Base-by-base conservation (phyloP, 1,140 invertebrate species). In the Drosophila willistoni region DNA sequence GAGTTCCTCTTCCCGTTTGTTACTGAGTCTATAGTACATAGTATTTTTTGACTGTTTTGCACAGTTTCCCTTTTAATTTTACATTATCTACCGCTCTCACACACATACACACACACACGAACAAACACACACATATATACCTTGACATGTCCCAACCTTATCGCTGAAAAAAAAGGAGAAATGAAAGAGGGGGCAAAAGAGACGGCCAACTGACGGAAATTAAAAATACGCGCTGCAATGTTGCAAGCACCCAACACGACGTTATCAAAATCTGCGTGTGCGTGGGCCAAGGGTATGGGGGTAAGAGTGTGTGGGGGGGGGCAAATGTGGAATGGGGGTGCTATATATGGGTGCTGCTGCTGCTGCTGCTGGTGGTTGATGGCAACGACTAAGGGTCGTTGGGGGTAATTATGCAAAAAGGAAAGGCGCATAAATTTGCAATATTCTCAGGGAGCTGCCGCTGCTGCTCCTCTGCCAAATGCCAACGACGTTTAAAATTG, bases 161-260 rank as follows among this genome's bases (percentile, higher is more conserved):
- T 87, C 84, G 82, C 64, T 29, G 29, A 29, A 75, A 72, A 81
- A 82, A 54, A 12, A 60, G 10, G 51, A 42, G 34, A 36, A 51
- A 25, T 36, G 13, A 13, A 61, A 57, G 68, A 73, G 29, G 51
- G 51, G 64, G 29, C 39, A 60, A 67, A 56, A 68, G 76, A 63
- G 71, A 57, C 62, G 71, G 56, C 65, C 72, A 73, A 83, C 68
- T 78, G 84, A 89, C 84, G 84, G 84, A 89, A 89, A 89, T 89
- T 89, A 89, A 89, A 89, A 89, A 89, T 90, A 89, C 84, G 85
- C 85, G 84, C 77, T 89, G 85, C 84, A 89, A 89, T 87, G 84
- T 87, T 87, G 84, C 84, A 89, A 80, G 83, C 76, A 79, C 79
- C 70, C 73, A 79, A 82, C 74, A 63, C 64, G 84, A 89, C 80